phyloP scores from a whole-genome alignment of 2,113 vertebrate species.

The Myrmophylax atrothorax region DNA sequence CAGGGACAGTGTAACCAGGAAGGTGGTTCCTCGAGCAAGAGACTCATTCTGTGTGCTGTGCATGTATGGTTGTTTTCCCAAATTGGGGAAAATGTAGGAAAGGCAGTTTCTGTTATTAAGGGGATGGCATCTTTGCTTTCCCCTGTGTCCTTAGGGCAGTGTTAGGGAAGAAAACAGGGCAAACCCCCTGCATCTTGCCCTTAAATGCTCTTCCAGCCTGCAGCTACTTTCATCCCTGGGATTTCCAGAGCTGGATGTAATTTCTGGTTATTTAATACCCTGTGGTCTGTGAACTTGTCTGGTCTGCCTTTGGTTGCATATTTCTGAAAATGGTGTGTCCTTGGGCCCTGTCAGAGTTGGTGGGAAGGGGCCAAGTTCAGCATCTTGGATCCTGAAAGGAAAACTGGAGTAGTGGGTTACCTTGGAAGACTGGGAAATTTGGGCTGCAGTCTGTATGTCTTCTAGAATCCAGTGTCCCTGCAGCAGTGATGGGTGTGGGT shows the following conservation, averaged over 20 bases:
- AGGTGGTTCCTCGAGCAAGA: not conserved
- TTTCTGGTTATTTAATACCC: not conserved
- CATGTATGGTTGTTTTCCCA: accelerated
- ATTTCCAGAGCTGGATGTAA: not conserved
- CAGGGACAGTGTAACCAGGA: not conserved
- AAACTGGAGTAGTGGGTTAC: not conserved
- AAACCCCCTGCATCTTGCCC: not conserved
- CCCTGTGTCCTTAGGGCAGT: not conserved
- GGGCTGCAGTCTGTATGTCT: not conserved
- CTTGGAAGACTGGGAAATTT: not conserved
- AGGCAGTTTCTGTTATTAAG: not conserved
- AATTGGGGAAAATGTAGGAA: accelerated
- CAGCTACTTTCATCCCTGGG: not conserved
- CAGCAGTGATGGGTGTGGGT: not conserved
- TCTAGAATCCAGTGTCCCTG: not conserved
- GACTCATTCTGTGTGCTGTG: not conserved
- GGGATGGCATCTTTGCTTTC: not conserved
- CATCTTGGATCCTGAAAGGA: not conserved
- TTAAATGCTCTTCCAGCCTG: not conserved
- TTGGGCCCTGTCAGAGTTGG: not conserved
- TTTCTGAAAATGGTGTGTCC: not conserved
- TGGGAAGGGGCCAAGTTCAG: not conserved
- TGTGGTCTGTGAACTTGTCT: not conserved
- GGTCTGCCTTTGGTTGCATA: accelerated
- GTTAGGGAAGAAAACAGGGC: not conserved